phyloP scores from a whole-genome alignment of 1,140 invertebrate genomes.

The Drosophila ambigua region DNA sequence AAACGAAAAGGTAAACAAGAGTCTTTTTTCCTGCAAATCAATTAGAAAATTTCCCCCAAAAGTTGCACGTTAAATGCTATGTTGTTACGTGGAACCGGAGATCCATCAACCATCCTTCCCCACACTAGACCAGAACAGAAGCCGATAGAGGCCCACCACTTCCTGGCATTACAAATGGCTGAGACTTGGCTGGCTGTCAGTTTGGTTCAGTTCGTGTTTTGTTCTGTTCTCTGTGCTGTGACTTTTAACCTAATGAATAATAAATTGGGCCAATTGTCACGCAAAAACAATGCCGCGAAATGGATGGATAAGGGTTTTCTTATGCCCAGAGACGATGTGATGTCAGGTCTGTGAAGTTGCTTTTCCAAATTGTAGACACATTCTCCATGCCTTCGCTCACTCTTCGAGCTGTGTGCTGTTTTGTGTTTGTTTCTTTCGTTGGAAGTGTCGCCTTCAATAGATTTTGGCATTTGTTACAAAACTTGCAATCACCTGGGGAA shows the following conservation, averaged over 20 bases:
- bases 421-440: conserved; percentile 29
- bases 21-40: conserved; percentile 51
- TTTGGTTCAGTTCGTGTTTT: conserved; percentile 48
- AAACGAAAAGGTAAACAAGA: conserved; percentile 40
- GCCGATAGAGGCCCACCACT: conserved; percentile 22
- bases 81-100: conserved; percentile 36
- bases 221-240: conserved; percentile 45
- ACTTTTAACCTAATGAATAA: conserved; percentile 82
- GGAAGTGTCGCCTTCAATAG: conserved; percentile 70
- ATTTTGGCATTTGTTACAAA: conserved; percentile 78
- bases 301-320: conserved; percentile 62
- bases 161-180: conserved; percentile 62
- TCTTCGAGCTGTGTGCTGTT: conserved; percentile 59
- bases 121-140: neutral
- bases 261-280: conserved; percentile 80
- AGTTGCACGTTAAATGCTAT: conserved; percentile 46
- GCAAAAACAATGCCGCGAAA: conserved; percentile 72
- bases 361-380: conserved; percentile 68
- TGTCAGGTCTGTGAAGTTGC: conserved; percentile 46
- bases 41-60: conserved; percentile 60
- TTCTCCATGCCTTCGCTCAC: conserved; percentile 25
- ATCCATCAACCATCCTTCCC: conserved; percentile 29
- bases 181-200: conserved; percentile 74
- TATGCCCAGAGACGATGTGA: conserved; percentile 31
- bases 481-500: conserved; percentile 68